Evolutionary conservation across 2,797 vertebrate genomes (phyloP).

Genomic region (Phataginus tetradactyla): DNA sequence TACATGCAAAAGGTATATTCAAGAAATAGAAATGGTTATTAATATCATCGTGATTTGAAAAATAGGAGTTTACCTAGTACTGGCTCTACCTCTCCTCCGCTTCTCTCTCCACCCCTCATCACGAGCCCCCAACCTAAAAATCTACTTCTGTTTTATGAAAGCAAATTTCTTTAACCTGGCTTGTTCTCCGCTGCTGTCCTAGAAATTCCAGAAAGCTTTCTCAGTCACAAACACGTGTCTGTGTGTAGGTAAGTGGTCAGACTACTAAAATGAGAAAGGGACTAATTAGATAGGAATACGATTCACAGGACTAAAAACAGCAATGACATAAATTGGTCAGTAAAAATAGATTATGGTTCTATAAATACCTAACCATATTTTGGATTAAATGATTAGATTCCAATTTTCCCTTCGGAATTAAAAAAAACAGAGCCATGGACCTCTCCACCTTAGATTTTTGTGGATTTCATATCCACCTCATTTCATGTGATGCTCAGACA

Average conservation of each 20-base stretch:
- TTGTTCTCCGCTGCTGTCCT: background rate
- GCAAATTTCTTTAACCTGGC: background rate
- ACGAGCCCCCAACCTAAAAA: background rate
- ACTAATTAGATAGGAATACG: background rate
- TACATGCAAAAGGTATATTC: background rate
- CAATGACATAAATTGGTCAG: background rate
- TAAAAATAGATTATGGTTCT: background rate
- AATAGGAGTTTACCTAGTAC: background rate
- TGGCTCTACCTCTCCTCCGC: background rate
- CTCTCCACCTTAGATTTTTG: background rate
- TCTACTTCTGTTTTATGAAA: background rate
- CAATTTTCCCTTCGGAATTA: conserved; percentile 4
- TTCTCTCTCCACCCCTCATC: background rate
- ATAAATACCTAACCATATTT: background rate
- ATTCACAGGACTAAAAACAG: background rate
- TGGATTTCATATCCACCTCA: background rate
- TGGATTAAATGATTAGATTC: background rate
- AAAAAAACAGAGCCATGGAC: background rate
- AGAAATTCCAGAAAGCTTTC: background rate
- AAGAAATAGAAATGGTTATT: background rate
- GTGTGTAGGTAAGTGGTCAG: background rate
- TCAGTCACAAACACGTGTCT: background rate
- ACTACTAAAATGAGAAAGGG: background rate
- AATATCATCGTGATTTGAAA: conserved; percentile 13
- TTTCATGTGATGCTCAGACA: background rate